These are phyloP conservation scores for Pterocles gutturalis DNA, from an alignment of 2,113 vertebrate species.

Conservation along the genomic window DNA sequence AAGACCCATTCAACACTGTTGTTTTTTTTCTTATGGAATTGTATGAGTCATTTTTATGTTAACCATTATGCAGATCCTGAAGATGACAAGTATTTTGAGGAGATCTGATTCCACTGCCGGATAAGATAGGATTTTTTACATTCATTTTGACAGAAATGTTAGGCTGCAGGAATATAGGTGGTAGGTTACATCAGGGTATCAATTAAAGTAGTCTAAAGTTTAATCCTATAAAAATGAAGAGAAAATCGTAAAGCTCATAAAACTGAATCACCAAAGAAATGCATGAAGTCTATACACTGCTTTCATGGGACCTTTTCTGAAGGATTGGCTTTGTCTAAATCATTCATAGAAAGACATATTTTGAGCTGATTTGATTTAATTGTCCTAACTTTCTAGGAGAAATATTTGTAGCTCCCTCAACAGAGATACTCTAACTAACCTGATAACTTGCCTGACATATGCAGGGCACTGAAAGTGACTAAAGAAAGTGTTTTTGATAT, in stretches of 20 bases:
- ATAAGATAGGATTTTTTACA: neutral
- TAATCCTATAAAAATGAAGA: neutral
- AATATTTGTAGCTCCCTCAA: neutral
- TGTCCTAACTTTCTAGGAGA: neutral
- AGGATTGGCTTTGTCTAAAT: neutral
- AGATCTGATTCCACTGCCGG: neutral
- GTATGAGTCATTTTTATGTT: neutral
- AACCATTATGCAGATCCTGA: neutral
- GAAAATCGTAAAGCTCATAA: neutral
- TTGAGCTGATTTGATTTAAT: neutral
- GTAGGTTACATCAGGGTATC: neutral
- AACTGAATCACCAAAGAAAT: neutral
- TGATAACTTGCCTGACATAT: neutral
- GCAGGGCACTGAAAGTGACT: neutral
- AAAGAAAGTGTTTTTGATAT: neutral
- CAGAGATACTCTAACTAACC: neutral
- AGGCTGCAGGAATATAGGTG: neutral
- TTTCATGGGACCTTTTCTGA: neutral
- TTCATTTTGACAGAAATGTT: neutral
- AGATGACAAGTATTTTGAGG: neutral
- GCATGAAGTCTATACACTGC: neutral
- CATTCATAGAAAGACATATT: neutral
- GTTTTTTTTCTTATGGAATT: neutral
- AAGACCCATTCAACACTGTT: neutral
- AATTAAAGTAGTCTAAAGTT: neutral